Conservation (phyloP, 2,888 invertebrate species). For the Lysandra bellargus region DNA sequence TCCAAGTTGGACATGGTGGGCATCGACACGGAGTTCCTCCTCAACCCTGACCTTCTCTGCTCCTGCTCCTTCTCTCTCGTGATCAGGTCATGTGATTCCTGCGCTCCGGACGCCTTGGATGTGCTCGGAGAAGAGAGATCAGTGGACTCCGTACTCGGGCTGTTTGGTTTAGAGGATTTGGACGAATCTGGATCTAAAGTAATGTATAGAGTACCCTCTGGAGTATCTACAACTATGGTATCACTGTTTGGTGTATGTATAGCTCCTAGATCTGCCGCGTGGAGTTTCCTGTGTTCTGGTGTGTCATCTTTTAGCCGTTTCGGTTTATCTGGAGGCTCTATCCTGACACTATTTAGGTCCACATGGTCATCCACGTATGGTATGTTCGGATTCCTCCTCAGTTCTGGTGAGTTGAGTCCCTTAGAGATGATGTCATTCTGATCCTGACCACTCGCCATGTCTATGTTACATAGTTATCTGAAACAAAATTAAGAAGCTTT, state of each 20-base stretch:
- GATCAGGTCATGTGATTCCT: constrained; percentile 59
- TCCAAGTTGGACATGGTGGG: constrained; percentile 86
- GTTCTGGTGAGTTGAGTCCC: constrained; percentile 68
- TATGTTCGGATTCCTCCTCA: constrained; percentile 47
- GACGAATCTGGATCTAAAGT: constrained; percentile 66
- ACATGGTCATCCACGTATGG: constrained; percentile 60
- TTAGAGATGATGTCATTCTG: constrained; percentile 52
- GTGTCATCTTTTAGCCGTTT: constrained; percentile 50
- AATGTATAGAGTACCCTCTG: constrained; percentile 72
- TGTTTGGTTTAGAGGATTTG: constrained; percentile 50
- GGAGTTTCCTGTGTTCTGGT: constrained; percentile 50
- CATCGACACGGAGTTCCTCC: constrained; percentile 87
- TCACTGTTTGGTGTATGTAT: constrained; percentile 68
- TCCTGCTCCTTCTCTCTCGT: constrained; percentile 55
- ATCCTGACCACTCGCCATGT: constrained; percentile 44
- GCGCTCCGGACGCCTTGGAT: constrained; percentile 56
- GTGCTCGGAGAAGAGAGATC: constrained; percentile 54
- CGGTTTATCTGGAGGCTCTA: constrained; percentile 53
- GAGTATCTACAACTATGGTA: constrained; percentile 72
- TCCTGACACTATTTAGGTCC: constrained; percentile 52
- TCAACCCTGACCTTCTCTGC: constrained; percentile 60
- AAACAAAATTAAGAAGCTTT: constrained; percentile 42
- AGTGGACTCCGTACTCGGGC: constrained; percentile 54
- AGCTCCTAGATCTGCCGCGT: constrained; percentile 63
- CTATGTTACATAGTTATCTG: constrained; percentile 65